Evolutionary conservation across 2,888 invertebrate species (phyloP).

Genomic region (Hirtodrosophila cameraria): DNA sequence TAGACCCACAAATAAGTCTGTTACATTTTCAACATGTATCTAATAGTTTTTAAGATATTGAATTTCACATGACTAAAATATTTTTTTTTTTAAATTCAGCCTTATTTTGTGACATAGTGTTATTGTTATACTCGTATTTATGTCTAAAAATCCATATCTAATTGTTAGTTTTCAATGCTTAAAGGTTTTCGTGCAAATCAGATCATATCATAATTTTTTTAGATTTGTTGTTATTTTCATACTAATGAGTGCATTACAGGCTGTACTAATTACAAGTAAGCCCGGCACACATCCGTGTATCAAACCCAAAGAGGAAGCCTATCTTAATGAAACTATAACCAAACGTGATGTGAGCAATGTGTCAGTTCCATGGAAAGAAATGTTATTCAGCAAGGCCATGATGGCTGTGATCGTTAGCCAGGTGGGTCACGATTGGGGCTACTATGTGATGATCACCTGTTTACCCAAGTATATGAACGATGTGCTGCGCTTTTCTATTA

Average conservation of each 20-base stretch:
- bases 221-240: too few species aligned
- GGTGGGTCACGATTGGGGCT: conserved; percentile 87
- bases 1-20: too few species aligned
- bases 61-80: too few species aligned
- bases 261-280: conserved; percentile 86
- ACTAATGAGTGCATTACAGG: conserved; percentile 77
- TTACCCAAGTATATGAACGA: conserved; percentile 87
- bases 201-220: too few species aligned
- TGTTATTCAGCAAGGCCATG: conserved; percentile 87
- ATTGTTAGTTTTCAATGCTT: too few species aligned
- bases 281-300: conserved; percentile 88
- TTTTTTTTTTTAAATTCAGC: too few species aligned
- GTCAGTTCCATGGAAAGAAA: conserved; percentile 88
- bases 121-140: too few species aligned
- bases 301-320: conserved; percentile 87
- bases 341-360: conserved; percentile 84
- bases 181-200: too few species aligned
- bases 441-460: conserved; percentile 87
- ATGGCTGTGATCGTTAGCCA: conserved; percentile 89
- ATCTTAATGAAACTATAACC: conserved; percentile 87
- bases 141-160: too few species aligned
- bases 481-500: conserved; percentile 85
- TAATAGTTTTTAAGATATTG: too few species aligned
- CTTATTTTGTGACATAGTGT: too few species aligned
- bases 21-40: too few species aligned